These are phyloP conservation scores for Anguilla anguilla DNA, from an alignment of 2,797 vertebrate species.

Conservation along the genomic window DNA sequence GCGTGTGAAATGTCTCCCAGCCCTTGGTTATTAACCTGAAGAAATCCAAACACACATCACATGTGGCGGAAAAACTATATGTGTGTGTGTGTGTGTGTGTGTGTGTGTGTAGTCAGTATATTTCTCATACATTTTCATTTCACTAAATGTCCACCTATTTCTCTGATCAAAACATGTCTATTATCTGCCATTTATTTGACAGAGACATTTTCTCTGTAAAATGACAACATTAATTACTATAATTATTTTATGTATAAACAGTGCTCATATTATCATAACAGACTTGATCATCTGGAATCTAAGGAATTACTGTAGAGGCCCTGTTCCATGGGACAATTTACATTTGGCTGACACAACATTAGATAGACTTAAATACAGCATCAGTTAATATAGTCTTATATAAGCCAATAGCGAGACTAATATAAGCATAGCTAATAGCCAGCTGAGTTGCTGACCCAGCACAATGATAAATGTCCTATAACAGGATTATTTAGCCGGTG, in stretches of 20 bases:
- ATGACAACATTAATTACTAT: background rate
- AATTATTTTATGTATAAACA: background rate
- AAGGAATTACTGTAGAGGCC: background rate
- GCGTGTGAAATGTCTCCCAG: background rate
- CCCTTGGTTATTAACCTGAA: background rate
- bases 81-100: background rate
- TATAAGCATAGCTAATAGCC: conserved; percentile 1
- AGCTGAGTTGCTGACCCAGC: background rate
- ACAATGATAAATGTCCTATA: background rate
- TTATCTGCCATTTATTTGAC: background rate
- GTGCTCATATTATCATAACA: background rate
- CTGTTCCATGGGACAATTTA: background rate
- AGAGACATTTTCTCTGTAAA: background rate
- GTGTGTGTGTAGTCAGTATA: too few species aligned
- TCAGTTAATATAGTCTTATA: background rate
- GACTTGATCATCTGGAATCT: background rate
- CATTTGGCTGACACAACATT: background rate
- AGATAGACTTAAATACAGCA: background rate
- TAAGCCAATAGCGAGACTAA: background rate
- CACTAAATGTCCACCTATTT: background rate
- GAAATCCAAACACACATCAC: background rate
- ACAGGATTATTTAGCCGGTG: background rate
- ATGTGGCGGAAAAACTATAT: background rate
- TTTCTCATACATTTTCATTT: background rate
- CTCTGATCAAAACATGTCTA: background rate